Conservation (phyloP, 1,140 invertebrate genomes). For the Bombus terrestris region DNA sequence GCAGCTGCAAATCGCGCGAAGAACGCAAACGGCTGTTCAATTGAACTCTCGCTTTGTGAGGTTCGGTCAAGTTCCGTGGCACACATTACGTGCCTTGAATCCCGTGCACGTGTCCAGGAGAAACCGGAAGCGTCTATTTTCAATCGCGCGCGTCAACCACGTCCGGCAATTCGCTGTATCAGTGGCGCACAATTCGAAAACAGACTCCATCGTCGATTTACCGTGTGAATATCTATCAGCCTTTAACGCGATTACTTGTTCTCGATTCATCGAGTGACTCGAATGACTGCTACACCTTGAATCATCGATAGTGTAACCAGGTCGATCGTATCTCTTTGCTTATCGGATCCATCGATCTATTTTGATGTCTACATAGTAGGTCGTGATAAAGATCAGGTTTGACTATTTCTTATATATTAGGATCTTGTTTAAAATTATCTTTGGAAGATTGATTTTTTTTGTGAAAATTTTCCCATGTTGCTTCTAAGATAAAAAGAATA, state of each 20-base stretch:
- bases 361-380: no score
- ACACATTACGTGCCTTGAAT: constrained; percentile 50
- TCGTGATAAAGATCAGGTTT: no score
- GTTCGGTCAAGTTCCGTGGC: constrained; percentile 51
- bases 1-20: background rate
- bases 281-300: background rate
- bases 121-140: constrained; percentile 68
- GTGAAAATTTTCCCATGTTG: background rate
- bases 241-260: background rate
- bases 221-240: constrained; percentile 13
- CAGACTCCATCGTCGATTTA: constrained; percentile 37
- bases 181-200: constrained; percentile 40
- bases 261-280: background rate
- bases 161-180: constrained; percentile 60
- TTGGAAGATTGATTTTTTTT: no score
- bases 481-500: background rate
- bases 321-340: constrained; percentile 6
- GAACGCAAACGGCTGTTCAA: background rate
- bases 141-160: constrained; percentile 61
- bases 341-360: background rate
- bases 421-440: no score
- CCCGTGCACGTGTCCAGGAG: constrained; percentile 45
- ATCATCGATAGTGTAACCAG: constrained; percentile 26
- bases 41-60: constrained; percentile 20
- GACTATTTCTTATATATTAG: no score